Evolutionary conservation across 2,797 vertebrate species (phyloP).

Genomic region (Novumbra hubbsi): DNA sequence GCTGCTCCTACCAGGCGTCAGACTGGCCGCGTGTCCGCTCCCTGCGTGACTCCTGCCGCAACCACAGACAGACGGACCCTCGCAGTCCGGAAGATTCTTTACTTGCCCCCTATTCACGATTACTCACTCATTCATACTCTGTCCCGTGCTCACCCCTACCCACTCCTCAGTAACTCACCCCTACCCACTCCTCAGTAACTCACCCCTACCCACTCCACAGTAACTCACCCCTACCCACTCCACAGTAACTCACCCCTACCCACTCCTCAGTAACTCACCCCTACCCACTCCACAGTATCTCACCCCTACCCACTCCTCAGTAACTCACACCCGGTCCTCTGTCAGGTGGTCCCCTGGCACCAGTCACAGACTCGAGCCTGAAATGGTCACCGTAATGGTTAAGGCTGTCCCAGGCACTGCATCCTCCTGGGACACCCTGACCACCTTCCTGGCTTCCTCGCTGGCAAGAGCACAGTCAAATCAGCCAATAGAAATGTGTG

Average conservation of each 20-base stretch:
- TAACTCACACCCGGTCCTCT: slow-evolving; percentile 45
- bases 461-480: slow-evolving; percentile 76
- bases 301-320: slow-evolving; percentile 28
- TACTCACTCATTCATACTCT: too few relatives aligned
- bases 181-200: slow-evolving; percentile 38
- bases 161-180: too few relatives aligned
- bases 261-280: slow-evolving; percentile 38
- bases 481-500: slow-evolving; percentile 80
- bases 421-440: slow-evolving; percentile 40
- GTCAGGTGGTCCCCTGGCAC: slow-evolving; percentile 29
- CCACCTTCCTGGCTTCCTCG: slow-evolving; percentile 70
- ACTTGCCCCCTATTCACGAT: slow-evolving; percentile 13
- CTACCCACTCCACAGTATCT: slow-evolving; percentile 36
- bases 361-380: slow-evolving; percentile 16
- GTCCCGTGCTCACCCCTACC: too few relatives aligned
- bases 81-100: slow-evolving; percentile 24
- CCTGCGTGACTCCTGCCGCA: slow-evolving; percentile 58
- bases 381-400: slow-evolving; percentile 49
- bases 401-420: slow-evolving; percentile 26
- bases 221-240: too few relatives aligned
- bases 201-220: slow-evolving; percentile 27
- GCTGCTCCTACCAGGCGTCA: slow-evolving; percentile 44
- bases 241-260: slow-evolving; percentile 30
- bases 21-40: slow-evolving; percentile 43
- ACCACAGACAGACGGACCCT: slow-evolving; percentile 48